phyloP scores from a whole-genome alignment of 1,140 invertebrate species.

The Mizuhopecten yessoensis region DNA sequence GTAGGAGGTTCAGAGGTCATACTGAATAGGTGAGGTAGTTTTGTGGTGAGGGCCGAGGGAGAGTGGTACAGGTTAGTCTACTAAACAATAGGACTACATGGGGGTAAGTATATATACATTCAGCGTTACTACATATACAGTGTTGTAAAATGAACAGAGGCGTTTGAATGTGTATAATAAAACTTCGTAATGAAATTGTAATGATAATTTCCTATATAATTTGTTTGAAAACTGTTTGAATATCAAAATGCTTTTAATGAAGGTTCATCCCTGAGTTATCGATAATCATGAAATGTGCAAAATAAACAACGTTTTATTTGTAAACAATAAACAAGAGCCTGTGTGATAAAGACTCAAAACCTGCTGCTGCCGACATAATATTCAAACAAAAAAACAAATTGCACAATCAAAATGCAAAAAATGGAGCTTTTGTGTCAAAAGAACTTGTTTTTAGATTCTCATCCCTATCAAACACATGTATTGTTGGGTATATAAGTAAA shows the following conservation, averaged over 20 bases:
- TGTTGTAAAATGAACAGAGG: too few species aligned
- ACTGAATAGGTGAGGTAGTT: too few species aligned
- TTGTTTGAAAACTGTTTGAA: conserved; percentile 13
- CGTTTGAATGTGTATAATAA: too few species aligned
- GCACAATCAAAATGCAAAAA: conserved; percentile 32
- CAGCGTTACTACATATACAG: too few species aligned
- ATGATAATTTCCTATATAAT: not conserved
- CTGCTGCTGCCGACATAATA: not conserved
- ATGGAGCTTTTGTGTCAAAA: conserved; percentile 1
- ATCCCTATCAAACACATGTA: not conserved
- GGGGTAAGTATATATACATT: too few species aligned
- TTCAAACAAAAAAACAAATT: not conserved
- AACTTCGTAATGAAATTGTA: not conserved
- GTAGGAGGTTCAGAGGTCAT: too few species aligned
- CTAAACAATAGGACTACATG: too few species aligned
- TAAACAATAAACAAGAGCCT: conserved; percentile 25
- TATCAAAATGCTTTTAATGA: conserved; percentile 7
- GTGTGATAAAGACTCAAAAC: not conserved
- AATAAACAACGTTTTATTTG: not conserved
- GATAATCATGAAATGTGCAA: conserved; percentile 33
- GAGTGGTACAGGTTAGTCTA: too few species aligned
- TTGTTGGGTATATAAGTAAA: too few species aligned
- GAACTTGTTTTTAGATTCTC: not conserved
- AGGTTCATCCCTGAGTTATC: not conserved
- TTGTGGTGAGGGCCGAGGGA: too few species aligned